Evolutionary conservation across 2,888 invertebrate species (phyloP).

Genomic region (Idaea dimidiata): DNA sequence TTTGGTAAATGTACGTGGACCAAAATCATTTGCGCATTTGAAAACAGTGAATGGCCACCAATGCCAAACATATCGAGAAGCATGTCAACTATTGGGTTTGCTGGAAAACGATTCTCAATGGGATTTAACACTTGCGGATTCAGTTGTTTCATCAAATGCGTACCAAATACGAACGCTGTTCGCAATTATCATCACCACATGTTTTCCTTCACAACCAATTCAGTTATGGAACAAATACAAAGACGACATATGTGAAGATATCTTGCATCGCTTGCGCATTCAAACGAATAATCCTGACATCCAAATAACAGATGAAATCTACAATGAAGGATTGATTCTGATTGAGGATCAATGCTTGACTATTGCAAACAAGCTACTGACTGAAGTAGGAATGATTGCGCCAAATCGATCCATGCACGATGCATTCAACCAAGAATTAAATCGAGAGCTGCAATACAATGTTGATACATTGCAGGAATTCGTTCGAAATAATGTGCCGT

Average conservation of each 20-base stretch:
- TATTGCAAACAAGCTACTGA: constrained; percentile 29
- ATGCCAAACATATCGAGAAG: constrained; percentile 18
- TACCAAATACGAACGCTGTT: constrained; percentile 13
- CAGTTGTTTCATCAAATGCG: constrained; percentile 8
- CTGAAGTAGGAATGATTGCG: constrained; percentile 28
- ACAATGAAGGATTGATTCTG: constrained; percentile 30
- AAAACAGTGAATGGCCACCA: constrained; percentile 15
- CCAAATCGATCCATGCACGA: constrained; percentile 27
- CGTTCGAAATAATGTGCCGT: constrained; percentile 25
- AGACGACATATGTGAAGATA: constrained; percentile 16
- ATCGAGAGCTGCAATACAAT: constrained; percentile 25
- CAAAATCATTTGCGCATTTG: constrained; percentile 27
- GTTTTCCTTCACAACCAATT: constrained; percentile 15
- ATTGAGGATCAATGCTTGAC: constrained; percentile 30
- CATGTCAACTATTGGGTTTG: constrained; percentile 22
- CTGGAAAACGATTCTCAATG: constrained; percentile 13
- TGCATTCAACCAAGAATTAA: constrained; percentile 29
- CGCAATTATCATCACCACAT: constrained; percentile 18
- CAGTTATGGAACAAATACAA: constrained; percentile 18
- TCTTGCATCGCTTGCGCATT: constrained; percentile 13
- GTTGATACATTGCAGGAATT: constrained; percentile 26
- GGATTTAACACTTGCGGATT: constrained; percentile 14
- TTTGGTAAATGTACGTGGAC: constrained; percentile 32
- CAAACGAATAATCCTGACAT: constrained; percentile 8
- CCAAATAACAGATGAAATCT: constrained; percentile 18